Evolutionary conservation across 2,113 vertebrate genomes (phyloP), one percentile per base, ranked within the genome.

Genomic region (Oceanites oceanicus): DNA sequence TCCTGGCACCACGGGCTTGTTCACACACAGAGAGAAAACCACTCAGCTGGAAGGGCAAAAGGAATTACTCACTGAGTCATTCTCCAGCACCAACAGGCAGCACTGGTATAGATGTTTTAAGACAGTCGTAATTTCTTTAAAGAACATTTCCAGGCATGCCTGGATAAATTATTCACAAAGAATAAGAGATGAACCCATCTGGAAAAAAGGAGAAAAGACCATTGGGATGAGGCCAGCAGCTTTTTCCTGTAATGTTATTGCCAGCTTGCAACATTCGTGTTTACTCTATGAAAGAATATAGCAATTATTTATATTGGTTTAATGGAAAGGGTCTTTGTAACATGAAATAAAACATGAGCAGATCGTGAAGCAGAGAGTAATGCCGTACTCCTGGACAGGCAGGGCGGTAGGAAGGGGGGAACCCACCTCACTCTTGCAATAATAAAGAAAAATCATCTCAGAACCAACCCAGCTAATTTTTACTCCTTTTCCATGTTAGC

Each of bases 111-210:
- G 86, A 71, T 58, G 61, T 55, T 74, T 95, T 32, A 84, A 92
- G 50, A 40, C 45, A 74, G 67, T 5, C 1, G 0, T 77, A 15
- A 89, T 78, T 91, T 76, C 75, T 92, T 92, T 18, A 47, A 62
- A 67, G 38, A 63, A 67, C n/a, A 38, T 81, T 88, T 95, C 86
- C 89, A 94, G 67, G 83, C 76, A 21, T 27, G 82, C 22, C 75
- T 72, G 55, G 67, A 95, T 96, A 84, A 96, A 96, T 96, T 91
- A 96, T 94, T 97, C 86, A 96, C 91, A 63, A 86, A 70, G 91
- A 91, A 67, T 44, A 91, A 86, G 86, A 94, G 89, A 86, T 71
- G 53, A 96, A 96, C 47, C 84, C 89, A 74, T 92, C 79, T 86
- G 93, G 83, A 20, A 52, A 45, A 86, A 40, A 27, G 7, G 45